Percentiles rank a stretch among this genome's conserved stretches.
phyloP scores from a whole-genome alignment of 1,140 invertebrate species.

The Pogonus chalceus region DNA sequence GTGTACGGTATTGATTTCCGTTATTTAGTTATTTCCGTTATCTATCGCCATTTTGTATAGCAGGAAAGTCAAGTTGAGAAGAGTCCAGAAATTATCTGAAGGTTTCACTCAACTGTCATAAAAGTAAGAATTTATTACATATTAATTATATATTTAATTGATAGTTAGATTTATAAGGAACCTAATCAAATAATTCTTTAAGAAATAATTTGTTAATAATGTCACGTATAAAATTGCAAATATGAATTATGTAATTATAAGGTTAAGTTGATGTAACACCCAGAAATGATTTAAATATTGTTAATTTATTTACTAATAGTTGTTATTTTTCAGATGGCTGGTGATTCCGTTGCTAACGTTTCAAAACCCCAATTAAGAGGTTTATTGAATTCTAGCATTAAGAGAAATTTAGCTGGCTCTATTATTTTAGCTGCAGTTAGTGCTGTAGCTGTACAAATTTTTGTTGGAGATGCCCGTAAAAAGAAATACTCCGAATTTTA shows the following conservation, averaged over 20 bases:
- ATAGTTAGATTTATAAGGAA: no score
- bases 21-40: no score
- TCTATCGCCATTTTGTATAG: no score
- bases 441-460: conserved; percentile 39
- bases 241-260: background rate
- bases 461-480: conserved; percentile 44
- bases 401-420: conserved; percentile 41
- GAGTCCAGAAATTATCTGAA: no score
- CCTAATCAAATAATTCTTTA: no score
- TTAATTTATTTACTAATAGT: background rate
- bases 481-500: conserved; percentile 54
- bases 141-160: no score
- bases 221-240: no score
- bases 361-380: conserved; percentile 45
- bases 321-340: conserved; percentile 19
- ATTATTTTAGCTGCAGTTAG: conserved; percentile 32
- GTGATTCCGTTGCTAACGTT: conserved; percentile 23
- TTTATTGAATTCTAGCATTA: conserved; percentile 44
- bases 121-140: no score
- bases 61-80: no score
- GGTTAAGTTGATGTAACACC: background rate
- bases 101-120: no score
- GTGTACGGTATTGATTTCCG: no score
- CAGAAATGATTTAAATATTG: background rate
- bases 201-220: no score